Evolutionary conservation across 2,888 invertebrate species (phyloP).

Genomic region (Drosophila colorata): DNA sequence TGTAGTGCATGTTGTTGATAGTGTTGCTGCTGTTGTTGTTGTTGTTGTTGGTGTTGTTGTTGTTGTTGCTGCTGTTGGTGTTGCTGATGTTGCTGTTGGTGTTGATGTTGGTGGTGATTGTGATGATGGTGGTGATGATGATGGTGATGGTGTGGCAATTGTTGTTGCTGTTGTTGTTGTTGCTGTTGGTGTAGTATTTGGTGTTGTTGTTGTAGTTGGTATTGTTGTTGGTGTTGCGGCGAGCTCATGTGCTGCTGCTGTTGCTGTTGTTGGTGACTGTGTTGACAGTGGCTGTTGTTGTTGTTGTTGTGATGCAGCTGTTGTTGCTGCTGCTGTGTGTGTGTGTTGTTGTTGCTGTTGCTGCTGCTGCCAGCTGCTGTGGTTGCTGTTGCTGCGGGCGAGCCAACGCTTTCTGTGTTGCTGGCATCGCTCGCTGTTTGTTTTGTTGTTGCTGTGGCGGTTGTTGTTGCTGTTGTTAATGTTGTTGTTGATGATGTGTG

Average conservation of each 20-base stretch:
- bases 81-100: constrained; percentile 77
- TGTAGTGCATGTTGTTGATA: constrained; percentile 81
- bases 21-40: constrained; percentile 76
- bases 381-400: constrained; percentile 57
- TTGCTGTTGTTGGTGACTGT: constrained; percentile 65
- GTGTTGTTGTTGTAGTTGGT: constrained; percentile 83
- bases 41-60: constrained; percentile 82
- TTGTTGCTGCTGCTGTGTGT: constrained; percentile 68
- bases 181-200: constrained; percentile 84
- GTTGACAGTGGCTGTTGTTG: constrained; percentile 67
- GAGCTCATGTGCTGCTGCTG: constrained; percentile 76
- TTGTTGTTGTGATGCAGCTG: constrained; percentile 82
- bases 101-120: constrained; percentile 74
- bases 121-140: constrained; percentile 73
- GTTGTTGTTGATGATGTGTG: constrained; percentile 72
- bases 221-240: constrained; percentile 81
- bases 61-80: constrained; percentile 78
- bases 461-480: constrained; percentile 56
- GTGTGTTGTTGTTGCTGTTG: constrained; percentile 71
- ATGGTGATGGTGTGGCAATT: constrained; percentile 55
- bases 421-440: constrained; percentile 63
- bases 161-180: constrained; percentile 65
- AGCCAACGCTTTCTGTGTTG: constrained; percentile 73
- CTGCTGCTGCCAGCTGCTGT: constrained; percentile 59
- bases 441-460: constrained; percentile 70